These are phyloP conservation scores for Rhingia rostrata DNA, from an alignment of 2,888 invertebrate genomes.

Conservation along the genomic window DNA sequence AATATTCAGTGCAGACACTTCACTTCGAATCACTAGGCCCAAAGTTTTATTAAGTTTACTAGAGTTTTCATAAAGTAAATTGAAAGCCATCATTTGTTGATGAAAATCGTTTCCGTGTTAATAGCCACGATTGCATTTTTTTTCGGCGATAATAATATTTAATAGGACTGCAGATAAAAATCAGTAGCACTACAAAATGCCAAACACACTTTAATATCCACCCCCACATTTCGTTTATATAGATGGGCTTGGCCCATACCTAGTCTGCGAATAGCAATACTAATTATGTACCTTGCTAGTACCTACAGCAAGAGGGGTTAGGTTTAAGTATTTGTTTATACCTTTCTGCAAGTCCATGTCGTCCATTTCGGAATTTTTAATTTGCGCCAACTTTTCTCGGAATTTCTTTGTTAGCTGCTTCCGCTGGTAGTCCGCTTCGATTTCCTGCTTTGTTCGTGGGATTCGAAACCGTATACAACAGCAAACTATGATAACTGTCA, in stretches of 20 bases:
- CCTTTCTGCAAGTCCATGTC: slow-evolving; percentile 83
- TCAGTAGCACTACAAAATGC: slow-evolving; percentile 25
- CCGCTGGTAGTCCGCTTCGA: slow-evolving; percentile 95
- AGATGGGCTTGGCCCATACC: slow-evolving; percentile 37
- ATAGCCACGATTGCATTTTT: slow-evolving; percentile 19
- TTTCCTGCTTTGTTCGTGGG: slow-evolving; percentile 96
- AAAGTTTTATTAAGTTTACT: background rate
- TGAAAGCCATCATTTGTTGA: slow-evolving; percentile 5
- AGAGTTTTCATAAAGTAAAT: slow-evolving; percentile 1
- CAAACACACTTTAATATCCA: slow-evolving; percentile 18
- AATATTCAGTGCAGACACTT: no score
- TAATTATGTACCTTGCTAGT: background rate
- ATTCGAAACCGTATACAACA: slow-evolving; percentile 96
- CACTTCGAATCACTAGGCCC: background rate
- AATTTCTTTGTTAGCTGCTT: slow-evolving; percentile 93
- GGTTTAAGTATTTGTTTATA: slow-evolving; percentile 63
- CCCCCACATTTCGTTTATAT: slow-evolving; percentile 16
- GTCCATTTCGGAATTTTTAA: slow-evolving; percentile 94
- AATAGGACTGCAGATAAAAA: slow-evolving; percentile 35
- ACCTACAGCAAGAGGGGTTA: background rate
- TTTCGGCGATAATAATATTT: slow-evolving; percentile 12
- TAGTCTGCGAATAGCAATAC: background rate
- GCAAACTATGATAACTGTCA: slow-evolving; percentile 91
- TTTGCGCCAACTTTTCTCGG: slow-evolving; percentile 90
- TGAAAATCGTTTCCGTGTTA: slow-evolving; percentile 21